Percentiles rank a stretch among this genome's conserved stretches.
These are phyloP conservation scores for Eunapius fragilis DNA, from an alignment of 37 sponge, comb jelly and placozoan genomes.

Conservation along the genomic window DNA sequence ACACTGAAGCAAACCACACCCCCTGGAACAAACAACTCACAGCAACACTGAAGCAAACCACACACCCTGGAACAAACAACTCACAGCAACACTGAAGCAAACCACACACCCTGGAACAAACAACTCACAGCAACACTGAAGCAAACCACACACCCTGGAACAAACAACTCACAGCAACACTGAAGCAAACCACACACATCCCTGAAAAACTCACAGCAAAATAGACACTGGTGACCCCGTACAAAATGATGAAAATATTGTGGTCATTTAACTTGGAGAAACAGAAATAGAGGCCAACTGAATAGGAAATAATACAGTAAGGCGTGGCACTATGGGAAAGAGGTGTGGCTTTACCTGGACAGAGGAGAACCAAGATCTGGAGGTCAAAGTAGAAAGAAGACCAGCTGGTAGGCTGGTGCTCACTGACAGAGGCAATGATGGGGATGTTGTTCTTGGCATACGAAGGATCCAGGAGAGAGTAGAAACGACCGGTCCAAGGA, in stretches of 20 bases:
- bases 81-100: no score
- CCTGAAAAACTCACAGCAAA: conserved; percentile 78
- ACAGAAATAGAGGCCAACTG: conserved; percentile 95
- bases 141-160: neutral
- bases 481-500: conserved; percentile 99
- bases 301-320: neutral
- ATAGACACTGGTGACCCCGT: conserved; percentile 95
- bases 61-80: neutral
- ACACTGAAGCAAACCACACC: neutral
- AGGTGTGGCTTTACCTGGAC: conserved; percentile 66
- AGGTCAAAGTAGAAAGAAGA: conserved; percentile 99
- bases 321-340: no score
- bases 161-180: no score
- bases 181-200: no score
- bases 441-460: conserved; percentile 99
- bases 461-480: conserved; percentile 97
- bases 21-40: no score
- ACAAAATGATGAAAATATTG: conserved; percentile 97
- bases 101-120: neutral
- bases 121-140: no score
- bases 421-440: conserved; percentile 99
- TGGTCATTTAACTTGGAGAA: conserved; percentile 95
- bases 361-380: conserved; percentile 95
- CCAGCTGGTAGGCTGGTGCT: conserved; percentile 99
- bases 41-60: neutral